Evolutionary conservation across 1,140 invertebrate genomes (phyloP), one percentile per base, ranked within the genome.

Genomic region (Zaprionus nigranus): DNA sequence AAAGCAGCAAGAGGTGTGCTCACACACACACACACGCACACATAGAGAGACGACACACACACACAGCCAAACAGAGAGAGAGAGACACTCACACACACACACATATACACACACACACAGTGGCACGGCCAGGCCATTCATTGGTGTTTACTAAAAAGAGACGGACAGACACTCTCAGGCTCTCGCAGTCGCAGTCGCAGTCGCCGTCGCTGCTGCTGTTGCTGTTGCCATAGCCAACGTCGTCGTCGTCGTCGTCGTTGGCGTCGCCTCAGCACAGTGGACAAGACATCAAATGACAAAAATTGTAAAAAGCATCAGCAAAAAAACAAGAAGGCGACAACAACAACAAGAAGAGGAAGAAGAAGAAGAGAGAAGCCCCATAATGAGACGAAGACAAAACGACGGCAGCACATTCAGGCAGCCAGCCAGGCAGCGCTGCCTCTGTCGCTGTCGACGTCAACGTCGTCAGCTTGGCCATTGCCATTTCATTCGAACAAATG

Each of bases 201-300:
- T 59, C 51, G 75, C 54, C 53, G 54, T 56, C 24, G 24, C 5
- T 51, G 60, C 59, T n/a, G 38, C 13, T n/a, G 61, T 28, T n/a
- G 38, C 13, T n/a, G 61, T 28, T 61, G 13, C 58, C 30, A 36
- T 17, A 22, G 62, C 62, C 54, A 59, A 49, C 15, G 53, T 13
- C 24, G 62, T 66, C 57, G 75, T 53, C 15, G 53, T 13, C 24
- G 62, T 66, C 57, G 75, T 53, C 53, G 59, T 56, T 26, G 60
- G 46, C 71, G 63, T 68, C 70, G 63, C 66, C 60, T 5, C 3
- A 67, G 63, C 73, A 65, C 81, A 75, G 81, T 84, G 82, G 78
- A 88, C 78, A 76, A 79, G 83, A 87, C 81, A 88, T 88, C 81
- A 88, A 88, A 90, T 88, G 84, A 88, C 85, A 88, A 88, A 88